phyloP scores from a whole-genome alignment of 2,797 vertebrate species.

The Lindbergichthys nudifrons region DNA sequence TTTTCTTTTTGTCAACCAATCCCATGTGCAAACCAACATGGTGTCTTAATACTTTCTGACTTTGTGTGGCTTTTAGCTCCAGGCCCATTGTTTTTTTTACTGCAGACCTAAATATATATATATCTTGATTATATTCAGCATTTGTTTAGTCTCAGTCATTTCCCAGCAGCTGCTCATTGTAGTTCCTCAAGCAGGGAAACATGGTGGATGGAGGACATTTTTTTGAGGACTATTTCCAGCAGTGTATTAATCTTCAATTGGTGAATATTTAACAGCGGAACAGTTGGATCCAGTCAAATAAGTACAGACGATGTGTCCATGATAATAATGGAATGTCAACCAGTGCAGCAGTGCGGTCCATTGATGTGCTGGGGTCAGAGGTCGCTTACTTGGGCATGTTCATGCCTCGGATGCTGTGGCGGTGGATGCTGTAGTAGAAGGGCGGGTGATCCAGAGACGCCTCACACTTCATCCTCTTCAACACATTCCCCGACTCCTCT shows the following conservation, averaged over 20 bases:
- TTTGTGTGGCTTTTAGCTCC: too few relatives aligned
- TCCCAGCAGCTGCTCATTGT: neutral
- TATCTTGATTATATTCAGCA: too few relatives aligned
- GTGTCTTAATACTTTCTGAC: too few relatives aligned
- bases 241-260: neutral
- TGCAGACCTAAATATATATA: neutral
- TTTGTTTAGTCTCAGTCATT: too few relatives aligned
- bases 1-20: too few relatives aligned
- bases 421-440: conserved; percentile 98
- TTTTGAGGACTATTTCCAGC: neutral
- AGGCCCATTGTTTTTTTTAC: neutral
- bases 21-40: too few relatives aligned
- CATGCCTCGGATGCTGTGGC: conserved; percentile 96
- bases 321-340: neutral
- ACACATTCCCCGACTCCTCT: conserved; percentile 79
- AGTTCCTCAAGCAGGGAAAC: neutral
- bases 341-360: neutral
- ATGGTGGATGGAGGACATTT: neutral
- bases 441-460: conserved; percentile 89
- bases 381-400: conserved; percentile 97
- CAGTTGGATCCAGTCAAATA: neutral
- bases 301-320: neutral
- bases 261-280: neutral
- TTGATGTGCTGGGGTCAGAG: neutral
- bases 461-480: conserved; percentile 91